Percentiles rank a stretch among this genome's conserved stretches.
Evolutionary conservation across 2,888 invertebrate species (phyloP).

Genomic region (Tinea trinotella): DNA sequence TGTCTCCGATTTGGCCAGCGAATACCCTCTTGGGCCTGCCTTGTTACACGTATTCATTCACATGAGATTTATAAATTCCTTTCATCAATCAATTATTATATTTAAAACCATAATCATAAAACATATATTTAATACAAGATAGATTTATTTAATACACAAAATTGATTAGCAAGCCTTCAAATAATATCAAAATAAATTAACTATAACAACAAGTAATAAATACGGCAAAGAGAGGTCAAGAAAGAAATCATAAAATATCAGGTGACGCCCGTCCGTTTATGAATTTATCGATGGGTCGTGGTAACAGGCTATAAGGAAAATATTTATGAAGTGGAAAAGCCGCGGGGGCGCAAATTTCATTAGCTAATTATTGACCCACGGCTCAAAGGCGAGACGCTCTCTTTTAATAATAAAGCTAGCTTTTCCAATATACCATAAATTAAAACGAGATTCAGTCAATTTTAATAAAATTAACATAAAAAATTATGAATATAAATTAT

Average conservation of each 20-base stretch:
- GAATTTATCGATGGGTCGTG: constrained; percentile 70
- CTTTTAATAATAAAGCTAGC: neutral
- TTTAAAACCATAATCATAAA: too few species aligned
- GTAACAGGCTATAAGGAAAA: constrained; percentile 66
- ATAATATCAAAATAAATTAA: constrained; percentile 18
- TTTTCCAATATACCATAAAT: neutral
- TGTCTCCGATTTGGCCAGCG: too few species aligned
- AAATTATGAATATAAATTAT: too few species aligned
- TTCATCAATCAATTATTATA: too few species aligned
- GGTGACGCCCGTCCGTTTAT: constrained; percentile 64
- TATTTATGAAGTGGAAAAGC: constrained; percentile 63
- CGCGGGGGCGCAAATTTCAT: constrained; percentile 51
- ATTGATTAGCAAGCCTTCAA: too few species aligned
- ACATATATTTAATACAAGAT: too few species aligned
- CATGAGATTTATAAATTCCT: too few species aligned
- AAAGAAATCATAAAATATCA: constrained; percentile 64
- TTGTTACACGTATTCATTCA: too few species aligned
- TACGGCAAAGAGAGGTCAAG: constrained; percentile 45
- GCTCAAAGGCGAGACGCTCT: neutral
- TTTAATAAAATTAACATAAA: too few species aligned
- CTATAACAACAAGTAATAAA: constrained; percentile 36
- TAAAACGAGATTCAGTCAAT: neutral
- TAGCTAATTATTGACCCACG: constrained; percentile 55
- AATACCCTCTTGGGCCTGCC: too few species aligned
- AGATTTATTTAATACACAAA: too few species aligned